Base-by-base conservation (phyloP, 2,797 vertebrate genomes). In the Gila robusta region DNA sequence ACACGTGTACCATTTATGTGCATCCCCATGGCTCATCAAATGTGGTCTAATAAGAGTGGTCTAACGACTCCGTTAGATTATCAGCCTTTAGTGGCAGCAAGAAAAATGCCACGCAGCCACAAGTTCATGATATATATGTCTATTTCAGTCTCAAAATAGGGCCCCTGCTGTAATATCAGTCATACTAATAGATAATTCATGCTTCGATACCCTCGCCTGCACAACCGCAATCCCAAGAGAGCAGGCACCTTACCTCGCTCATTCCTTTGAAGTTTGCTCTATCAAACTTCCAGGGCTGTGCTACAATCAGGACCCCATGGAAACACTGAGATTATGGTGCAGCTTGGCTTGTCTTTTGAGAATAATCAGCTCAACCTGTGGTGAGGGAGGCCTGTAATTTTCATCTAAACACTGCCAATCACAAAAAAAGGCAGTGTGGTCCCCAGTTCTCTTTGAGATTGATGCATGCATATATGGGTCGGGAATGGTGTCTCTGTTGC, bases 331-430 rank as follows among this genome's bases (percentile, higher is more conserved):
- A 94, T 94, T 93, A 92, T 83, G 76, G 91, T 86, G 83, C 85
- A 90, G 90, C 88, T 87, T 71, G 86, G 89, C 88, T 89, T n/a
- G 88, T 92, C 88, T 92, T 87, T 87, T 91, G 89, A 92, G 90
- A 93, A 93, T 92, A 94, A 93, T 94, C 92, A 94, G 90, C 88
- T 85, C 74, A 85, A 88, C 90, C 90, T 89, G 92, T 91, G 89
- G 91, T 91, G 91, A 92, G 89, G 73, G 86, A 91, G 82, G 92
- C 86, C 88, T 87, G 90, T 92, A 79, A 92, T 93, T 93, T 94
- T 91, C 87, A 84, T 79, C 49, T 87, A 86, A 88, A 54, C 87
- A n/a, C 89, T 79, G 88, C 83, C 92, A 89, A 91, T 91, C 78
- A 81, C 44, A 41, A 81, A 92, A 37, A 86, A 90, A 84, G 87